These are phyloP conservation scores for Macaria notata DNA, from an alignment of 2,888 invertebrate species.

Conservation along the genomic window DNA sequence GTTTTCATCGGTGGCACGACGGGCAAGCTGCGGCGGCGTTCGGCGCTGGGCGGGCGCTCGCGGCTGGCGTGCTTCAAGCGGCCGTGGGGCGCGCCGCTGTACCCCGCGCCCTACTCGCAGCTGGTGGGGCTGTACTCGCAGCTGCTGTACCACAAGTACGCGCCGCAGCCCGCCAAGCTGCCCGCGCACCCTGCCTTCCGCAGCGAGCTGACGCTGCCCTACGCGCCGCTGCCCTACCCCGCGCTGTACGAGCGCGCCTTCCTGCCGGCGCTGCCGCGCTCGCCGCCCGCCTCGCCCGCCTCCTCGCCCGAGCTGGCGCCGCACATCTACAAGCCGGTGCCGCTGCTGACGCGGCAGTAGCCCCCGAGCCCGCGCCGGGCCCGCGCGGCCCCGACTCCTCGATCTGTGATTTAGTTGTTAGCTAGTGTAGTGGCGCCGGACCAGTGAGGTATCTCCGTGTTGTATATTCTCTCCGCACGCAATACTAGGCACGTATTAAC, in stretches of 20 bases:
- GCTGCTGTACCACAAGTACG: constrained; percentile 86
- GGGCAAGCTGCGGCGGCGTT: constrained; percentile 94
- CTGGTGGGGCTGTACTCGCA: constrained; percentile 83
- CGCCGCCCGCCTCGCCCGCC: constrained; percentile 59
- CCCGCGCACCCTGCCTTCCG: constrained; percentile 80
- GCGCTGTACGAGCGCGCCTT: constrained; percentile 63
- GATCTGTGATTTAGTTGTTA: constrained; percentile 75
- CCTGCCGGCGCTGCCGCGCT: constrained; percentile 52
- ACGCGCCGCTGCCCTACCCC: constrained; percentile 68
- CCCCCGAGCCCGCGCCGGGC: constrained; percentile 42
- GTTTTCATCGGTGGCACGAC: constrained; percentile 99
- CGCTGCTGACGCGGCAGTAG: constrained; percentile 81
- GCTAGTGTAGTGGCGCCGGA: constrained; percentile 48
- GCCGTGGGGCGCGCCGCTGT: constrained; percentile 84
- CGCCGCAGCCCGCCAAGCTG: constrained; percentile 79
- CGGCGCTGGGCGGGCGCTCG: constrained; percentile 93
- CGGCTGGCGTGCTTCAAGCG: constrained; percentile 95
- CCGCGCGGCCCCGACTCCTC: constrained; percentile 35
- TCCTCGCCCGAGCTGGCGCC: constrained; percentile 72
- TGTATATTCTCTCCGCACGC: constrained; percentile 30
- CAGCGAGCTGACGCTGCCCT: constrained; percentile 58
- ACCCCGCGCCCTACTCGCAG: constrained; percentile 82
- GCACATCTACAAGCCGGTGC: constrained; percentile 81
- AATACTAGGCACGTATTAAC: constrained; percentile 52
- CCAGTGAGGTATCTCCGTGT: constrained; percentile 44